Evolutionary conservation across 2,888 invertebrate species (phyloP).

Genomic region (Cheilosia grossa): DNA sequence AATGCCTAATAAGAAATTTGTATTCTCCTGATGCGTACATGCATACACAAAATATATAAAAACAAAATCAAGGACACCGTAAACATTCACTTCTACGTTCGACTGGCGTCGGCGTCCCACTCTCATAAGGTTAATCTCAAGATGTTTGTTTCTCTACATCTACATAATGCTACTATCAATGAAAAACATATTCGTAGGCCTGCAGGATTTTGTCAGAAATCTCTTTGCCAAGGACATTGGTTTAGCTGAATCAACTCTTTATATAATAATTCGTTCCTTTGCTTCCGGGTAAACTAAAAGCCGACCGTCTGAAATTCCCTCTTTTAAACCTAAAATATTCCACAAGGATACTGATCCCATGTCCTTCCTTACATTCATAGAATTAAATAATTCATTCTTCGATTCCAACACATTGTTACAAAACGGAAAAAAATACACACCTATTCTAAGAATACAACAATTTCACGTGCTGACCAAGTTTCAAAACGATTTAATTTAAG

Average conservation of each 20-base stretch:
- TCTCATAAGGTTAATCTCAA: slow-evolving; percentile 68
- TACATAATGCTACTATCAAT: not conserved
- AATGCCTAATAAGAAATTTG: slow-evolving; percentile 11
- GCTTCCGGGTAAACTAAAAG: slow-evolving; percentile 1
- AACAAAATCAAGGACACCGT: slow-evolving; percentile 39
- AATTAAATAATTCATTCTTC: not conserved
- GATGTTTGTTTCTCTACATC: slow-evolving; percentile 22
- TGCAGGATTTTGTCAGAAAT: slow-evolving; percentile 36
- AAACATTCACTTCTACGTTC: slow-evolving; percentile 26
- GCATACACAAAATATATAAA: not conserved
- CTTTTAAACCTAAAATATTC: slow-evolving; percentile 9
- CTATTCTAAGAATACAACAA: not conserved
- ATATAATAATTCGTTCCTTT: slow-evolving; percentile 4
- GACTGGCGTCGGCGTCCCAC: slow-evolving; percentile 19
- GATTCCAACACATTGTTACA: not conserved
- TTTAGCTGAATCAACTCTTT: slow-evolving; percentile 26
- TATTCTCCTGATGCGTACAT: not conserved
- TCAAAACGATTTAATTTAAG: slow-evolving; percentile 30
- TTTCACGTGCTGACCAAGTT: slow-evolving; percentile 62
- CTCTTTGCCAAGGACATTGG: slow-evolving; percentile 32
- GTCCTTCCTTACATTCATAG: slow-evolving; percentile 9
- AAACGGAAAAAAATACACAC: not conserved
- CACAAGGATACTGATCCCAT: not conserved
- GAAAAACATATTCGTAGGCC: slow-evolving; percentile 32
- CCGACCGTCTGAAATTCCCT: slow-evolving; percentile 15